These are phyloP conservation scores for Pelodiscus sinensis DNA, from an alignment of 2,113 vertebrate species.

Conservation along the genomic window DNA sequence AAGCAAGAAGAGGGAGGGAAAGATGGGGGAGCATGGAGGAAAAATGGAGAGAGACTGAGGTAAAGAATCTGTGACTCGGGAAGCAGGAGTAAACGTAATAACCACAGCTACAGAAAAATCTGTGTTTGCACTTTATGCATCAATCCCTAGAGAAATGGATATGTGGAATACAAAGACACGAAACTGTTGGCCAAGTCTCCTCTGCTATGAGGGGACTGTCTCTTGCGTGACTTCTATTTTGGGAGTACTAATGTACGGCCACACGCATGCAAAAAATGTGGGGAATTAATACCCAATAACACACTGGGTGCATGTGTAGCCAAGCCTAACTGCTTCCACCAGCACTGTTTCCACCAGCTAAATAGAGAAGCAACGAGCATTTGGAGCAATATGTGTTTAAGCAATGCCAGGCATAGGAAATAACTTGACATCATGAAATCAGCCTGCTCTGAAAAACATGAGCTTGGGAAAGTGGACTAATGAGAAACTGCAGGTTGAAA, in stretches of 20 bases:
- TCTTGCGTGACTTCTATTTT: conserved; percentile 43
- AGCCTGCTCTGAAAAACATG: background rate
- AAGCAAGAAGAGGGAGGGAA: background rate
- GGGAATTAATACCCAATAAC: background rate
- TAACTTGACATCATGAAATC: background rate
- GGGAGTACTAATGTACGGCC: background rate
- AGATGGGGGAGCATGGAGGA: background rate
- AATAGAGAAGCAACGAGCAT: conserved; percentile 16
- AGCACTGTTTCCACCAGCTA: background rate
- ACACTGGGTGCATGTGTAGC: background rate
- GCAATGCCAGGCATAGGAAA: background rate
- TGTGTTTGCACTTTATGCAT: accelerated
- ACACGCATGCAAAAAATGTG: background rate
- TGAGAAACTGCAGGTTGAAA: conserved; percentile 11
- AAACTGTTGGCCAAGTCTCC: conserved; percentile 6
- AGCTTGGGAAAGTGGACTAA: conserved; percentile 17
- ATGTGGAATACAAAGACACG: background rate
- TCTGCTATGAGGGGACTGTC: conserved; percentile 20
- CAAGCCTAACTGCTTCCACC: background rate
- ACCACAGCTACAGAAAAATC: background rate
- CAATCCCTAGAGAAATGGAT: background rate
- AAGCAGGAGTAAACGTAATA: background rate
- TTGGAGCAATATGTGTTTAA: background rate
- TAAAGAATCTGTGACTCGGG: background rate
- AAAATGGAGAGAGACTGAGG: background rate